phyloP scores from a whole-genome alignment of 2,113 vertebrate genomes.

The Sterna hirundo region DNA sequence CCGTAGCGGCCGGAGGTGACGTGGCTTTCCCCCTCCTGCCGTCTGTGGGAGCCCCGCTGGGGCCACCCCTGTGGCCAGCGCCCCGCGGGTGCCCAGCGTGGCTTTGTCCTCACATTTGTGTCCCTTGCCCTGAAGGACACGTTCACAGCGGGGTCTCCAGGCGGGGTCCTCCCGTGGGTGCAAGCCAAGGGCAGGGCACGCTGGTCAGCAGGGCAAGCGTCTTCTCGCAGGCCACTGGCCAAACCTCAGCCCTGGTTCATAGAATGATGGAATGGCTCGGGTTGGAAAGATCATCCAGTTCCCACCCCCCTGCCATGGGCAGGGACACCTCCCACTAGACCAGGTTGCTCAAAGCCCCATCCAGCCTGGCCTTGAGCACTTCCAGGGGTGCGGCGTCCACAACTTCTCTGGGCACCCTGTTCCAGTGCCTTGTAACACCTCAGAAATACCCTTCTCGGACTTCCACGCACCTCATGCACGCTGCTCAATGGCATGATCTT shows the following conservation, averaged over 20 bases:
- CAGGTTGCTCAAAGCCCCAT: background rate
- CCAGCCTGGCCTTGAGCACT: background rate
- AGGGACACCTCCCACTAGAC: too few relatives aligned
- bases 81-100: accelerated
- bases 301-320: background rate
- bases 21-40: background rate
- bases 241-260: background rate
- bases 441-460: background rate
- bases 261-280: background rate
- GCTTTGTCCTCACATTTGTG: accelerated
- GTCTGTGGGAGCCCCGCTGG: background rate
- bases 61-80: accelerated
- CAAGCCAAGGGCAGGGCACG: accelerated
- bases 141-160: accelerated
- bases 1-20: background rate
- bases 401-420: background rate
- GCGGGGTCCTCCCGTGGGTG: accelerated
- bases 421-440: background rate
- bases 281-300: background rate
- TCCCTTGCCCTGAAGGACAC: accelerated
- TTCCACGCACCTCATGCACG: accelerated
- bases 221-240: accelerated
- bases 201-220: too few relatives aligned
- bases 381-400: background rate
- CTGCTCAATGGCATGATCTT: accelerated